Evolutionary conservation across 2,797 vertebrate species (phyloP).

Genomic region (Trachops cirrhosus): DNA sequence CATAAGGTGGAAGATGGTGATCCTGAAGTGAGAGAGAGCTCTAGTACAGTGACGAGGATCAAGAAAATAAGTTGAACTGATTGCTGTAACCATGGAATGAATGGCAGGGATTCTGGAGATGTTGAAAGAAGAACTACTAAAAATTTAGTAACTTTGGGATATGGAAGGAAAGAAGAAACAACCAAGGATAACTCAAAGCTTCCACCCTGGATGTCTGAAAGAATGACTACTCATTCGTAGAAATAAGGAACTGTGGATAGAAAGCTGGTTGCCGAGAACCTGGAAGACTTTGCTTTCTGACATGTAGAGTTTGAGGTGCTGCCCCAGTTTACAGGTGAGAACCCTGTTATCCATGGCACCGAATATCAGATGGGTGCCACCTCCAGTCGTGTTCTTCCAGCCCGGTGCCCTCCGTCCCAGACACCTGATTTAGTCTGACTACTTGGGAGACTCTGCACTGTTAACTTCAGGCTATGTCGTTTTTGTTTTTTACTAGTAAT

Average conservation of each 20-base stretch:
- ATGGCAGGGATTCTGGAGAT: neutral
- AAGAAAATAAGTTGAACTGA: neutral
- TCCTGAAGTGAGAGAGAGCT: neutral
- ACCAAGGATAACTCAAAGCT: neutral
- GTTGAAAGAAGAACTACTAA: neutral
- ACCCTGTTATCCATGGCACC: neutral
- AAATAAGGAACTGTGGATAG: neutral
- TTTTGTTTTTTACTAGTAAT: conserved; percentile 62
- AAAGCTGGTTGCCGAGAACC: neutral
- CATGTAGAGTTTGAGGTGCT: neutral
- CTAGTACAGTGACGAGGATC: neutral
- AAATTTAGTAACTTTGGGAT: neutral
- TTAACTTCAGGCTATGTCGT: neutral
- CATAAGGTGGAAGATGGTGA: neutral
- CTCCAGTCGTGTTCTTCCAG: neutral
- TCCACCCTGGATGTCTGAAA: neutral
- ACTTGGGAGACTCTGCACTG: neutral
- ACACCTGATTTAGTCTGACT: neutral
- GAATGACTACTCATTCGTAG: neutral
- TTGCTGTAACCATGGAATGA: neutral
- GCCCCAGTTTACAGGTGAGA: neutral
- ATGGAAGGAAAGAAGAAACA: neutral
- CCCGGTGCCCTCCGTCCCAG: neutral
- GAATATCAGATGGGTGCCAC: neutral
- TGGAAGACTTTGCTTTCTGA: neutral